Evolutionary conservation across 2,888 invertebrate genomes (phyloP).

Genomic region (Megaustenia siamemsis): DNA sequence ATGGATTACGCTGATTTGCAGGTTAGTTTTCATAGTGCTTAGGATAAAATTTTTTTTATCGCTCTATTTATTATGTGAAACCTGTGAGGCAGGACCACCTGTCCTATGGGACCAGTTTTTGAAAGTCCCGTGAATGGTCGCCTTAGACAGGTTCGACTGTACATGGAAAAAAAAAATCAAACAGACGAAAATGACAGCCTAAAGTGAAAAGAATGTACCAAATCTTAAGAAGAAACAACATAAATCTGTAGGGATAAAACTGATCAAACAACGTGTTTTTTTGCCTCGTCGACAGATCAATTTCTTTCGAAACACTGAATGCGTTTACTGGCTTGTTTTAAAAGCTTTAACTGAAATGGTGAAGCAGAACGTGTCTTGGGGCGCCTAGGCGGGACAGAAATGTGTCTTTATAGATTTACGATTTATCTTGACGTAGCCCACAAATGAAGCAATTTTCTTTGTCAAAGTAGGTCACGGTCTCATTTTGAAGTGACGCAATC

Average conservation of each 20-base stretch:
- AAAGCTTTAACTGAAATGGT: slow-evolving; percentile 25
- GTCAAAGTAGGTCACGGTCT: no score
- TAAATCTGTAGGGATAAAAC: slow-evolving; percentile 1
- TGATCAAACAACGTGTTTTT: slow-evolving; percentile 7
- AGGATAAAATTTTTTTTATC: no score
- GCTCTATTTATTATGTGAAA: no score
- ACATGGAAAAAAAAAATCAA: slow-evolving; percentile 20
- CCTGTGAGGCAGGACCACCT: no score
- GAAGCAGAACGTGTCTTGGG: neutral
- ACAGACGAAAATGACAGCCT: neutral
- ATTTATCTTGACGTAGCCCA: neutral
- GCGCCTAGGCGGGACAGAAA: neutral
- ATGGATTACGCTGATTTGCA: no score
- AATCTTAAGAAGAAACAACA: slow-evolving; percentile 6
- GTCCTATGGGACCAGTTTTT: no score
- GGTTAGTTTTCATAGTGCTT: no score
- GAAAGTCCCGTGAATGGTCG: no score
- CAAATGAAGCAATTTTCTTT: slow-evolving; percentile 1
- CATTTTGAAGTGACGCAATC: no score
- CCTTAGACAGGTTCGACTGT: no score
- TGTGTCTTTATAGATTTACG: neutral
- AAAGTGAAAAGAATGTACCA: neutral
- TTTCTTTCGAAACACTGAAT: neutral
- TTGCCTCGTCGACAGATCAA: slow-evolving; percentile 20
- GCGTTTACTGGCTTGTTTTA: slow-evolving; percentile 7